A percentile compares a stretch with the other conserved stretches of the same genome.
phyloP scores from a whole-genome alignment of 2,113 vertebrate genomes.

The Isichthys henryi region DNA sequence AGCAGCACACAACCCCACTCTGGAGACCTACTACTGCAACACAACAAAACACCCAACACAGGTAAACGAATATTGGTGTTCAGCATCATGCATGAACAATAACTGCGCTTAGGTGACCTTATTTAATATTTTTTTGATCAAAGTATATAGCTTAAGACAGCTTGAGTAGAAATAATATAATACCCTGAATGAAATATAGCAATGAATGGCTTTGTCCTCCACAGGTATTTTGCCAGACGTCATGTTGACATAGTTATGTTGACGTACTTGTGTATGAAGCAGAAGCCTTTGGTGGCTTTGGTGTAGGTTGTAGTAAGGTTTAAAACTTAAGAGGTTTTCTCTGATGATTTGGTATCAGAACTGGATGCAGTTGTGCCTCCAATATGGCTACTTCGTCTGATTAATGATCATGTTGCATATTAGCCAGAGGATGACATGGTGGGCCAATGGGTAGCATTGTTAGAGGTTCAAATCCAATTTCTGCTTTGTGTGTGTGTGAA shows the following conservation, averaged over 20 bases:
- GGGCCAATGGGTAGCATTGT: not conserved
- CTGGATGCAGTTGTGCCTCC: not conserved
- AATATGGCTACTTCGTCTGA: not conserved
- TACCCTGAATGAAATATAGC: not conserved
- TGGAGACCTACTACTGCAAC: conserved; percentile 75
- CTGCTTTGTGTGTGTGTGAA: not conserved
- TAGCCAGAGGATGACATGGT: not conserved
- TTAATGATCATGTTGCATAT: not conserved
- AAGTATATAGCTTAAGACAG: not conserved
- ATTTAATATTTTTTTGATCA: not conserved
- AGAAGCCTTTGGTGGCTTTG: not conserved
- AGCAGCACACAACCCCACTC: conserved; percentile 63
- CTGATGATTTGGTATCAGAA: not conserved
- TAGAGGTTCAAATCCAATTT: not conserved
- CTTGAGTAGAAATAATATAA: not conserved
- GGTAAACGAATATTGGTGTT: conserved; percentile 42
- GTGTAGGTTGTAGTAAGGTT: not conserved
- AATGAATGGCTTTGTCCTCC: not conserved
- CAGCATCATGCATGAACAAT: not conserved
- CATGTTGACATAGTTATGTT: not conserved
- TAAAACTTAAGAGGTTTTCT: not conserved
- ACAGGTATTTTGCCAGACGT: not conserved
- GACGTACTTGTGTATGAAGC: not conserved
- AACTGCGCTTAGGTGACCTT: not conserved
- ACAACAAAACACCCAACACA: conserved; percentile 72